Percentiles rank a stretch among this genome's conserved stretches.
Conservation (phyloP, 2,797 vertebrate species). For the Poecilia velifera region DNA sequence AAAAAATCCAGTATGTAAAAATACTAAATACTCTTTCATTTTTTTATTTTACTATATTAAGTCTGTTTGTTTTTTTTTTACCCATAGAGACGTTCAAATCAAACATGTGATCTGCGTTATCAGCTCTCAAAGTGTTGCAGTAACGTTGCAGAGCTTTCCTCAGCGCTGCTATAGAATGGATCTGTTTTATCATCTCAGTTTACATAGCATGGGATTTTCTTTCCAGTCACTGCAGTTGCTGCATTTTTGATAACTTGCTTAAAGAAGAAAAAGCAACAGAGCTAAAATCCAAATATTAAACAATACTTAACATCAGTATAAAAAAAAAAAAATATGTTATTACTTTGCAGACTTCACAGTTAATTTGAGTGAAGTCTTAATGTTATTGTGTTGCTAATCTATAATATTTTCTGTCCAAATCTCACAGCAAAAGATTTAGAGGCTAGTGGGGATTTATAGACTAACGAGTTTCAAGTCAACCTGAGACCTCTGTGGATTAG, state of each 20-base stretch:
- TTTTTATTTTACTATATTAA: not conserved
- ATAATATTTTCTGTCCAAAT: conserved; percentile 32
- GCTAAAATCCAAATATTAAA: not conserved
- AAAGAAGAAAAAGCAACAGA: not conserved
- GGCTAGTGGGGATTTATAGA: conserved; percentile 47
- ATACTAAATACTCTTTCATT: not conserved
- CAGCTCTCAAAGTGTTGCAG: not conserved
- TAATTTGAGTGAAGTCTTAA: conserved; percentile 1
- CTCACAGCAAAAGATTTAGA: conserved; percentile 34
- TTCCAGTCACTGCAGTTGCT: not conserved
- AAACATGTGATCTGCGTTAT: not conserved
- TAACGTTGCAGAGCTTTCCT: not conserved
- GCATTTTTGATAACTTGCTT: not conserved
- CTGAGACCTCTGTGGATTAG: conserved; percentile 1
- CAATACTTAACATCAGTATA: not conserved
- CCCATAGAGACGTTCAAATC: not conserved
- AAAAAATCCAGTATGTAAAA: not conserved
- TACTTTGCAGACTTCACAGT: not conserved
- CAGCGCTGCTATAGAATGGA: not conserved
- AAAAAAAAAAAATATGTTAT: not conserved
- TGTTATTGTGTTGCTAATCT: conserved; percentile 15
- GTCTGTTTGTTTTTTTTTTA: not conserved
- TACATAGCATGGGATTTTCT: not conserved
- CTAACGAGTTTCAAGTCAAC: conserved; percentile 38
- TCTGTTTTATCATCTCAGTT: not conserved